Conservation (phyloP, 1,140 invertebrate species). For the Pachyrhynchus sulphureomaculatus region DNA sequence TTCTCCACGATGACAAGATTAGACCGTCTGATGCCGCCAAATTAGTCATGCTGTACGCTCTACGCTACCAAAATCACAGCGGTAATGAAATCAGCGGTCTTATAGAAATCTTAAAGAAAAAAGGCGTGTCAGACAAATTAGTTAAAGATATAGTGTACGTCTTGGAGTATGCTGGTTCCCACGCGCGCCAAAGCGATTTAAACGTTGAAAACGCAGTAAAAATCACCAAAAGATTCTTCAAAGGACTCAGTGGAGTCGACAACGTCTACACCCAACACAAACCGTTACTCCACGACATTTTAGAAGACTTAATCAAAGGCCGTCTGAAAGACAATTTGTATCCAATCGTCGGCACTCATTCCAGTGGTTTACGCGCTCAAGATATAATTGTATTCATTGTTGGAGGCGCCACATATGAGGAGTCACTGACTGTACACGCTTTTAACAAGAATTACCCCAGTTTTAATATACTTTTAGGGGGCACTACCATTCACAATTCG, state of each 20-base stretch:
- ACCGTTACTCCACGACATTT: constrained; percentile 78
- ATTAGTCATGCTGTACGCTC: constrained; percentile 89
- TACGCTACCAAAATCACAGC: constrained; percentile 88
- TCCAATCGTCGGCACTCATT: constrained; percentile 72
- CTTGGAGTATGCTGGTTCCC: constrained; percentile 79
- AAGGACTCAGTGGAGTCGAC: constrained; percentile 90
- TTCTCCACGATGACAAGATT: constrained; percentile 56
- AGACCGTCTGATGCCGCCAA: constrained; percentile 79
- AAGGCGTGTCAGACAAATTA: constrained; percentile 62
- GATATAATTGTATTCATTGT: constrained; percentile 94
- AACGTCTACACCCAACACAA: constrained; percentile 97
- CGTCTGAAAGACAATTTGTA: constrained; percentile 79
- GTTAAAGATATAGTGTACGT: constrained; percentile 67
- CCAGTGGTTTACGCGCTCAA: constrained; percentile 64
- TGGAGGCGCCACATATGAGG: constrained; percentile 97
- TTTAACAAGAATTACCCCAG: constrained; percentile 76
- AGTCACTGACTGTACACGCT: constrained; percentile 81
- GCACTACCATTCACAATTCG: constrained; percentile 90
- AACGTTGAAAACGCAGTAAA: constrained; percentile 86
- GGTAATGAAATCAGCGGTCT: constrained; percentile 81
- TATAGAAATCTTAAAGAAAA: constrained; percentile 70
- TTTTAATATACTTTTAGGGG: constrained; percentile 82
- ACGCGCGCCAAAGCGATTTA: constrained; percentile 76
- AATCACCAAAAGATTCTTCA: constrained; percentile 88
- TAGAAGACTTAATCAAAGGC: constrained; percentile 89